phyloP scores from a whole-genome alignment of 2,888 invertebrate species.

The Keiferia lycopersicella region DNA sequence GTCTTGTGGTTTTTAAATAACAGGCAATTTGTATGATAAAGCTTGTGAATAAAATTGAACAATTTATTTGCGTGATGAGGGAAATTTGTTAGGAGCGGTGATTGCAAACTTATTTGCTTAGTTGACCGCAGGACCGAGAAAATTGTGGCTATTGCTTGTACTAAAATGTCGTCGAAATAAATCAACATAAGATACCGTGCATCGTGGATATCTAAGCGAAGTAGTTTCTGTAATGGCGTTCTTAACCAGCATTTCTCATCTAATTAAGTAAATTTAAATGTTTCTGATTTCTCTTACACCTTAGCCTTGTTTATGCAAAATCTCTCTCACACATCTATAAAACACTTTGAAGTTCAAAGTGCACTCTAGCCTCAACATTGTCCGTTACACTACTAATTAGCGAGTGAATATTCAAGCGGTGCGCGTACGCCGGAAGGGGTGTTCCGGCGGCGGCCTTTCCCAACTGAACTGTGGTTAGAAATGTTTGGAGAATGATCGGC shows the following conservation, averaged over 20 bases:
- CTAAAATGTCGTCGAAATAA: not conserved
- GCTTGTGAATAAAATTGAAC: not conserved
- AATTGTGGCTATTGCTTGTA: not conserved
- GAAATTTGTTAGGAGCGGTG: not conserved
- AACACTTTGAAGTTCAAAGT: slow-evolving; percentile 1
- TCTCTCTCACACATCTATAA: not conserved
- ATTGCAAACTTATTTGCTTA: not conserved
- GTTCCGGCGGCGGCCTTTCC: slow-evolving; percentile 11
- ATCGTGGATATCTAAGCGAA: too few relatives aligned
- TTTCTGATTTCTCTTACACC: too few relatives aligned
- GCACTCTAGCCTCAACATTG: slow-evolving; percentile 2
- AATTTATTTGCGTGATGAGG: not conserved
- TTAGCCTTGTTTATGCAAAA: not conserved
- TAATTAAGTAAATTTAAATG: too few relatives aligned
- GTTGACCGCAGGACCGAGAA: not conserved
- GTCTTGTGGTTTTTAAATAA: slow-evolving; percentile 37
- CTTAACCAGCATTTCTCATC: too few relatives aligned
- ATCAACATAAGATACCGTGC: too few relatives aligned
- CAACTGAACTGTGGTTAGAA: not conserved
- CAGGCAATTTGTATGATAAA: slow-evolving; percentile 49
- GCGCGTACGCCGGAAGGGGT: not conserved
- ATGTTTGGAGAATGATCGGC: too few relatives aligned
- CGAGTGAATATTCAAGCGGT: not conserved
- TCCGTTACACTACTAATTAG: not conserved
- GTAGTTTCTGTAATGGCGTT: too few relatives aligned